Base-by-base conservation (phyloP, 2,113 vertebrate species). In the Platichthys flesus region DNA sequence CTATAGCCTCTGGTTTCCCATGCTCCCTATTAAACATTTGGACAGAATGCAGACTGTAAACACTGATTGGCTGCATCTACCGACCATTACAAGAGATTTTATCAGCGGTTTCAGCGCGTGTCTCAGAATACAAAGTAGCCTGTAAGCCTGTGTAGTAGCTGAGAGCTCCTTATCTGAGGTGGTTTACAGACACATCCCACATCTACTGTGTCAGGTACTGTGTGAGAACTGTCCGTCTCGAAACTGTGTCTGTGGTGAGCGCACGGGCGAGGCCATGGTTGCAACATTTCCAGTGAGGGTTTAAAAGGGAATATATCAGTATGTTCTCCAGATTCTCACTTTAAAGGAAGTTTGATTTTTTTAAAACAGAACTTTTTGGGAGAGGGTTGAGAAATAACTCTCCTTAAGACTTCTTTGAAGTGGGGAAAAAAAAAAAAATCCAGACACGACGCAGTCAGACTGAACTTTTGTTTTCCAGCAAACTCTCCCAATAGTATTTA, bases 1-100 rank as follows among this genome's bases (percentile, higher is more conserved):
- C 78, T 89, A 81, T 71, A 55, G 20, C 47, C 28, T 20, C 35
- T 67, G 79, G 52, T 74, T 56, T 49, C 42, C 61, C 66, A 57
- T 24, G 28, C 54, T 71, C 71, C 45, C 52, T 64, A 57, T 58
- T 73, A 74, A 49, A 67, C 49, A 67, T 51, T 63, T 70, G 67
- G 78, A 52, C 61, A 42, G 20, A 56, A 49, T 51, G 15, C 75
- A 76, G 55, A 31, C 35, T n/a, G 47, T 63, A 42, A 42, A 42
- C 40, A 42, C 12, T 42, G 40, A 51, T 51, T 18, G 18, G 47
- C 47, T 7, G 15, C 47, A 7, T 51, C 47, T 7, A 51, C 47
- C 18, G 47, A 51, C 18, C 40, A 42, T 10, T 13, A 42, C 40
- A 12, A 6, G 5, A 51, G 18, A 61, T 54, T 54, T 20, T 9